These are phyloP conservation scores for Ceratotherium simum DNA, from an alignment of 2,113 vertebrate species.

Conservation along the genomic window DNA sequence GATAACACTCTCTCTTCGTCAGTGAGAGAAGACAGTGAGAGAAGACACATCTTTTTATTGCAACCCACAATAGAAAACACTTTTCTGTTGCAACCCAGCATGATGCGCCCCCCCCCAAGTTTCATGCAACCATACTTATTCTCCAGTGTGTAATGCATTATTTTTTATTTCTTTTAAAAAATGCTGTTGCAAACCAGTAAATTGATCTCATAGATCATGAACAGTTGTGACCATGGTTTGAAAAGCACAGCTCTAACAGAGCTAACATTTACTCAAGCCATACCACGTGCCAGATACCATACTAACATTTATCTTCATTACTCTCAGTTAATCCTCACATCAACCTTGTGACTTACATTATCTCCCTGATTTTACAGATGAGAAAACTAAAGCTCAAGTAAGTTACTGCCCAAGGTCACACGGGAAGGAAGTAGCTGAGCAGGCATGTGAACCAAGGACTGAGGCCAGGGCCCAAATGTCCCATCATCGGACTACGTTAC, in stretches of 20 bases:
- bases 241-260: not conserved
- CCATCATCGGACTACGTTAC: fast-evolving
- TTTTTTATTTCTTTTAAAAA: not conserved
- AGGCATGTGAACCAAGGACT: not conserved
- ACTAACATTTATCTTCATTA: not conserved
- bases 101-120: fast-evolving
- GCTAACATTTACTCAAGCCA: not conserved
- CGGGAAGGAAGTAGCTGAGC: not conserved
- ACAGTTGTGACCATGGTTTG: not conserved
- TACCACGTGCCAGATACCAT: fast-evolving
- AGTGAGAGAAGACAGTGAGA: not conserved
- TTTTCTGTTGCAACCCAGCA: not conserved
- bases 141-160: not conserved
- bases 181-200: not conserved
- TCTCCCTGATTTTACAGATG: not conserved
- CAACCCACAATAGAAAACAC: not conserved
- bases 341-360: not conserved
- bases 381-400: not conserved
- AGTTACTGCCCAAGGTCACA: not conserved
- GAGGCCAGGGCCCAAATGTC: not conserved
- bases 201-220: not conserved
- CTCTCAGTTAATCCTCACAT: not conserved
- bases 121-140: not conserved
- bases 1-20: not conserved
- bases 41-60: not conserved